Conservation (phyloP, 2,113 vertebrate species). For the Stegastes partitus region DNA sequence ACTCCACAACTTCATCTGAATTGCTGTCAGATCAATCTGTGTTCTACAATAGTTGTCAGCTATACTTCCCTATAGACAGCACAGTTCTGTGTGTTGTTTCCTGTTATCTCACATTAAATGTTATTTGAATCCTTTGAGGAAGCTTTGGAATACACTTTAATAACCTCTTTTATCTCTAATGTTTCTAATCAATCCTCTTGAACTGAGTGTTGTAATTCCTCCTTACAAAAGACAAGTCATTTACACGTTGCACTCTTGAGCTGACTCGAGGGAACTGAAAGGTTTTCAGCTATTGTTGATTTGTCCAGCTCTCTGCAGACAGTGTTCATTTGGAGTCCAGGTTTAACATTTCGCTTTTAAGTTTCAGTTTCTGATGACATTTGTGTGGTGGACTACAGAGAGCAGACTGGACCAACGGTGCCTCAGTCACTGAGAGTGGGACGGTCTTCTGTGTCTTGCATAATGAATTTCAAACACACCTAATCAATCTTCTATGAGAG, state of each 20-base stretch:
- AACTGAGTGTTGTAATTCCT: not conserved
- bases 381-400: not conserved
- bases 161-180: not conserved
- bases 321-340: not conserved
- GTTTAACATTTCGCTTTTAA: too few relatives aligned
- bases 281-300: too few relatives aligned
- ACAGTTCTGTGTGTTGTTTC: too few relatives aligned
- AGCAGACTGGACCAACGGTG: not conserved
- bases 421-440: not conserved
- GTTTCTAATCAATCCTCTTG: not conserved
- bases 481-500: slow-evolving; percentile 43
- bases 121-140: not conserved
- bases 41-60: too few relatives aligned
- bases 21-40: too few relatives aligned
- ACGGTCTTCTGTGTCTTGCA: not conserved
- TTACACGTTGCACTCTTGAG: not conserved
- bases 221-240: not conserved
- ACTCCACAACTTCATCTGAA: too few relatives aligned
- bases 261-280: too few relatives aligned
- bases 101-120: too few relatives aligned
- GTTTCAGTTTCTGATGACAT: not conserved
- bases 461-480: slow-evolving; percentile 59
- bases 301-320: too few relatives aligned
- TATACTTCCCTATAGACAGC: too few relatives aligned
- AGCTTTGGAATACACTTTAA: not conserved